Evolutionary conservation across 2,113 vertebrate genomes (phyloP).

Genomic region (Antigone vipio): DNA sequence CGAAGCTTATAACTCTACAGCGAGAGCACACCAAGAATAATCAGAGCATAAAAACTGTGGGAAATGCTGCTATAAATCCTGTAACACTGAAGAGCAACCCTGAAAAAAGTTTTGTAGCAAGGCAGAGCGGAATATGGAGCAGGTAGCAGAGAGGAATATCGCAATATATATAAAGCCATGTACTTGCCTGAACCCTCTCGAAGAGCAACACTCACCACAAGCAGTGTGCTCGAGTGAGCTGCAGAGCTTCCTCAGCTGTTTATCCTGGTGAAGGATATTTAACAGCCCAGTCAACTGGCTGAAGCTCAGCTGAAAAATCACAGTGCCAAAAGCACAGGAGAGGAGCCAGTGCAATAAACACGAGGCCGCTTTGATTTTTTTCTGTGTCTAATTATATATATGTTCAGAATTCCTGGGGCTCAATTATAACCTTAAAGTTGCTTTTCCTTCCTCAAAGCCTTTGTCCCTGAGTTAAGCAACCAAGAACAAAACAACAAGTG

Average conservation of each 20-base stretch:
- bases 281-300: slow-evolving; percentile 63
- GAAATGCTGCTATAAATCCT: background rate
- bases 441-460: background rate
- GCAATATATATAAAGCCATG: background rate
- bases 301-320: slow-evolving; percentile 19
- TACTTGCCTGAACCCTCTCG: slow-evolving; percentile 78
- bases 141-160: background rate
- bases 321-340: slow-evolving; percentile 1
- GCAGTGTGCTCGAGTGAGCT: slow-evolving; percentile 77
- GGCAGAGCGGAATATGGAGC: background rate
- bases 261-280: slow-evolving; percentile 75
- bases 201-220: slow-evolving; percentile 69
- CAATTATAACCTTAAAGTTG: background rate
- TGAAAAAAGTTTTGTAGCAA: background rate
- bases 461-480: background rate
- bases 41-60: background rate
- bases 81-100: accelerated
- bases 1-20: background rate
- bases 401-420: background rate
- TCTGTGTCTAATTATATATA: background rate
- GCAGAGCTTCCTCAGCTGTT: slow-evolving; percentile 78
- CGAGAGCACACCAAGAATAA: background rate
- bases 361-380: background rate
- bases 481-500: background rate
- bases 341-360: slow-evolving; percentile 28